Conservation (phyloP, 2,113 vertebrate genomes). For the Meleagris gallopavo region DNA sequence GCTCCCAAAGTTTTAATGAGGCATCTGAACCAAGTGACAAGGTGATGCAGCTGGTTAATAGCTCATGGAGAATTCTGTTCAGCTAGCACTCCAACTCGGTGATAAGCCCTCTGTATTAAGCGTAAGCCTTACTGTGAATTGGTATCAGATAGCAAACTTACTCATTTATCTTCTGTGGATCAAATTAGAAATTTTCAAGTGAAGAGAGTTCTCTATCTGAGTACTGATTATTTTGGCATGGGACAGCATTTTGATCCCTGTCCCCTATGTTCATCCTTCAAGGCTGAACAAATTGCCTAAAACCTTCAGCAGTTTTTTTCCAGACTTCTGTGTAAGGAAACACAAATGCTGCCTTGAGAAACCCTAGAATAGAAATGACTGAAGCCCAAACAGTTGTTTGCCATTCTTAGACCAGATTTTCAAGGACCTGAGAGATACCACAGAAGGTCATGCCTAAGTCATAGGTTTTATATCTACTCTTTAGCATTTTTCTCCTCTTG, state of each 20-base stretch:
- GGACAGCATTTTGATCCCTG: neutral
- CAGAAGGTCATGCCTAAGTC: neutral
- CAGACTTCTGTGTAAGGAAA: neutral
- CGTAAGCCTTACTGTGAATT: neutral
- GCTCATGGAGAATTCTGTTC: conserved; percentile 44
- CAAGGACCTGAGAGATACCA: conserved; percentile 44
- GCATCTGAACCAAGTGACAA: conserved; percentile 44
- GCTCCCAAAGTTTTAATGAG: conserved; percentile 42
- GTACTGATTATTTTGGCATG: neutral
- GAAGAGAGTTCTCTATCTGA: neutral
- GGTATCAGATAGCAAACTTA: neutral
- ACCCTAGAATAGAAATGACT: conserved; percentile 62
- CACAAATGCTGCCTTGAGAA: conserved; percentile 11
- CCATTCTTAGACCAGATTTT: conserved; percentile 51
- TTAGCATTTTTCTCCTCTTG: neutral
- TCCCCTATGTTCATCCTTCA: neutral
- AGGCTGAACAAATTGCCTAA: neutral
- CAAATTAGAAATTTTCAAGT: neutral
- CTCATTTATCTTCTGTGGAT: neutral
- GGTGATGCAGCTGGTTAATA: conserved; percentile 46
- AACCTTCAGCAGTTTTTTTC: neutral
- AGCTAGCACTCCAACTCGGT: conserved; percentile 11
- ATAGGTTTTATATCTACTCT: neutral
- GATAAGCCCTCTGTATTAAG: conserved; percentile 38
- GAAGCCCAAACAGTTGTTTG: conserved; percentile 59